Evolutionary conservation across 1,140 invertebrate genomes (phyloP).

Genomic region (Drosophila ambigua): DNA sequence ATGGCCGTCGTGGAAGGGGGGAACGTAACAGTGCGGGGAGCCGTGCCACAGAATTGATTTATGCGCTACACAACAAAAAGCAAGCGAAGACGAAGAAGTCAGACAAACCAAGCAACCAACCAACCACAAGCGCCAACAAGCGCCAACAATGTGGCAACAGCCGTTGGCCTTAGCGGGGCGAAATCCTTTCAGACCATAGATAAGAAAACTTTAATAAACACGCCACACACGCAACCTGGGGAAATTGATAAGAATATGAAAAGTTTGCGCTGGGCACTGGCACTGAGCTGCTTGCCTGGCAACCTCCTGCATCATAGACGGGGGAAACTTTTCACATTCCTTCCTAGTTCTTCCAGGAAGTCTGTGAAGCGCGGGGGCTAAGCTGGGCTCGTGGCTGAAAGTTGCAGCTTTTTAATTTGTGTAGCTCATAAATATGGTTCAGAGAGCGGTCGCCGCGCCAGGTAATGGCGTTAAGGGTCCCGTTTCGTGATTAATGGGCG

Average conservation of each 20-base stretch:
- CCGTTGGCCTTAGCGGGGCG: conserved; percentile 51
- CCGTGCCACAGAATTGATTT: conserved; percentile 68
- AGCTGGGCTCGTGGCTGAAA: conserved; percentile 34
- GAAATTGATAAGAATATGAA: conserved; percentile 80
- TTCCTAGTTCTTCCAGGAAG: conserved; percentile 6
- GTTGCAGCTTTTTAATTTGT: conserved; percentile 72
- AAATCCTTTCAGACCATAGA: conserved; percentile 78
- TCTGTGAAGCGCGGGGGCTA: conserved; percentile 7
- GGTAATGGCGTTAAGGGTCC: conserved; percentile 5
- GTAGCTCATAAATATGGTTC: conserved; percentile 68
- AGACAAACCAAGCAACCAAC: too few species aligned
- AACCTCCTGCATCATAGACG: too few species aligned
- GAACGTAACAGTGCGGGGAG: background rate
- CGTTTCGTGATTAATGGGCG: conserved; percentile 50
- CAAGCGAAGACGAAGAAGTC: conserved; percentile 14
- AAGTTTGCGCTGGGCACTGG: conserved; percentile 60
- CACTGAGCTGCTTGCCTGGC: conserved; percentile 32
- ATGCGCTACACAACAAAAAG: conserved; percentile 68
- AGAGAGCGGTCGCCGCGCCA: background rate
- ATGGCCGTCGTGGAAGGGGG: background rate
- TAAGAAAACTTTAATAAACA: conserved; percentile 81
- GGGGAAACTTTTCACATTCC: conserved; percentile 54
- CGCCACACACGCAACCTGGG: conserved; percentile 78
- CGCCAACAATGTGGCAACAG: conserved; percentile 75
- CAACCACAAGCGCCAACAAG: conserved; percentile 15